Evolutionary conservation across 2,797 vertebrate species (phyloP).

Genomic region (Halcyon chelicuti): DNA sequence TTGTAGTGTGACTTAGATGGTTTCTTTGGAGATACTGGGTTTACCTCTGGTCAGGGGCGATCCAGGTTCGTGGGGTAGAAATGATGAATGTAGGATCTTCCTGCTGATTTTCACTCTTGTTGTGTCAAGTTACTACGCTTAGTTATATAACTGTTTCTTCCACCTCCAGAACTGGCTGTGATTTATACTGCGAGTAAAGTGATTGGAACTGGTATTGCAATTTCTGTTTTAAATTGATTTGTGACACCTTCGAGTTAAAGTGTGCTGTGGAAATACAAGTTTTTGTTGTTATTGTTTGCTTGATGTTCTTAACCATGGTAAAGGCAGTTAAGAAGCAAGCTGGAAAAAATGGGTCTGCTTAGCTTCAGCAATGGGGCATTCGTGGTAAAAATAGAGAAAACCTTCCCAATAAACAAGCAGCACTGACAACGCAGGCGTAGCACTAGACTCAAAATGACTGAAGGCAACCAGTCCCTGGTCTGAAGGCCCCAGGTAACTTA

Average conservation of each 20-base stretch:
- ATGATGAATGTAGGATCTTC: slow-evolving; percentile 43
- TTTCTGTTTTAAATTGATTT: slow-evolving; percentile 71
- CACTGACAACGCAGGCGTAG: background rate
- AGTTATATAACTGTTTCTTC: slow-evolving; percentile 41
- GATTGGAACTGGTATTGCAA: slow-evolving; percentile 57
- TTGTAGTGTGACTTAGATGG: background rate
- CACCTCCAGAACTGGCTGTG: slow-evolving; percentile 51
- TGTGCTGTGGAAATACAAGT: slow-evolving; percentile 32
- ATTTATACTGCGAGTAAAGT: slow-evolving; percentile 61
- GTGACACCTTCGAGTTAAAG: slow-evolving; percentile 60
- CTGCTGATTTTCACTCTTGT: slow-evolving; percentile 37
- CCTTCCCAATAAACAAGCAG: background rate
- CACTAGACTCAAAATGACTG: background rate
- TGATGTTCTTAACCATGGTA: background rate
- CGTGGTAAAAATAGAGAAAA: slow-evolving; percentile 5
- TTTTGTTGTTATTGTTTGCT: slow-evolving; percentile 46
- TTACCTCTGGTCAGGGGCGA: background rate
- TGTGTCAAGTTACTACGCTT: slow-evolving; percentile 44
- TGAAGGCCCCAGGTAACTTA: background rate
- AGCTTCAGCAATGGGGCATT: background rate
- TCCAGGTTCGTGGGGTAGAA: background rate
- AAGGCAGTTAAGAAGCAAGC: slow-evolving; percentile 21
- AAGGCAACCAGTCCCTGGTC: background rate
- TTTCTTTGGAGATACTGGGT: background rate
- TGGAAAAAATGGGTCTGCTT: slow-evolving; percentile 25